Evolutionary conservation across 2,113 vertebrate species (phyloP).

Genomic region (Amphiprion percula): DNA sequence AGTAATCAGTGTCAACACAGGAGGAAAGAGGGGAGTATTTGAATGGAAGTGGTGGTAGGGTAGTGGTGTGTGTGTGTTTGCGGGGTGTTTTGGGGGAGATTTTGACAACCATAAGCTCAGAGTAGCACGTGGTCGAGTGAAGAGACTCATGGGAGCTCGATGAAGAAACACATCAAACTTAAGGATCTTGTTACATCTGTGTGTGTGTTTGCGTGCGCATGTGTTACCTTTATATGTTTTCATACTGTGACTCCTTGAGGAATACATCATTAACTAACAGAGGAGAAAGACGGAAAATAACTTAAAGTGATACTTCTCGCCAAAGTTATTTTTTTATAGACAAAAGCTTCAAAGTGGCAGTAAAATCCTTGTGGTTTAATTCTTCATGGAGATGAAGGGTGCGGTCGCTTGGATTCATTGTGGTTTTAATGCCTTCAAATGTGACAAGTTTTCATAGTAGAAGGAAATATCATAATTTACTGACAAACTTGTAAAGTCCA

Average conservation of each 20-base stretch:
- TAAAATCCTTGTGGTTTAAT: background rate
- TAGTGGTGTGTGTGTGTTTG: constrained; percentile 12
- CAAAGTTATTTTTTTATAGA: background rate
- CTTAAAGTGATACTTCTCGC: background rate
- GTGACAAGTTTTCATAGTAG: background rate
- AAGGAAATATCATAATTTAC: background rate
- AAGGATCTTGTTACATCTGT: constrained; percentile 46
- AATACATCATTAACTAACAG: constrained; percentile 26
- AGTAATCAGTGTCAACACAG: constrained; percentile 52
- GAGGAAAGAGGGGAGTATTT: constrained; percentile 9
- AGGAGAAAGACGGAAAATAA: background rate
- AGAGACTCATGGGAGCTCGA: constrained; percentile 54
- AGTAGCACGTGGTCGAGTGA: constrained; percentile 48
- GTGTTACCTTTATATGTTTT: constrained; percentile 35
- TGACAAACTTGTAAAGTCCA: background rate
- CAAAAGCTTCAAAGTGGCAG: background rate
- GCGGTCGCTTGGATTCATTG: background rate
- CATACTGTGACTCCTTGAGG: constrained; percentile 22
- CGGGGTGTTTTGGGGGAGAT: constrained; percentile 33
- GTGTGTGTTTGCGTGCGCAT: constrained; percentile 6
- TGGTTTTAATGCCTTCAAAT: background rate
- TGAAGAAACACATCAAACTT: constrained; percentile 58
- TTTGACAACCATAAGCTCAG: constrained; percentile 52
- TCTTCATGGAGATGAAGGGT: background rate
- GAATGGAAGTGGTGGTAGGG: constrained; percentile 13